These are phyloP conservation scores for Tyria jacobaeae DNA, from an alignment of 2,888 invertebrate genomes.

Conservation along the genomic window DNA sequence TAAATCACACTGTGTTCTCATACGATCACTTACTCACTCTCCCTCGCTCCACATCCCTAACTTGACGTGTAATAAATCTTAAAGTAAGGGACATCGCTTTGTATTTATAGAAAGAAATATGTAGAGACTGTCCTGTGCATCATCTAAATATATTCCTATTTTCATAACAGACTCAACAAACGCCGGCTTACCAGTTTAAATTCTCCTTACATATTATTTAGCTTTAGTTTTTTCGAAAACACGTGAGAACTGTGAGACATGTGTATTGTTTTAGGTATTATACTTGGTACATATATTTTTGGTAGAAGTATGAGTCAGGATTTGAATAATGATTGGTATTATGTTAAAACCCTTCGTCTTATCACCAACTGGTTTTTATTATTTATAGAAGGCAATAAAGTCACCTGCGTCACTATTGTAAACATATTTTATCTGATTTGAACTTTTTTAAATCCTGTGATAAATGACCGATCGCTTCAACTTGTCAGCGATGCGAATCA, in stretches of 20 bases:
- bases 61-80: not conserved
- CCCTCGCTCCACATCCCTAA: too few species aligned
- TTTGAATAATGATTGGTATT: too few species aligned
- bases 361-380: not conserved
- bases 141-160: not conserved
- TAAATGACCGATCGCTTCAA: not conserved
- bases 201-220: not conserved
- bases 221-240: too few species aligned
- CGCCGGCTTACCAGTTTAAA: not conserved
- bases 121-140: not conserved
- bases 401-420: not conserved
- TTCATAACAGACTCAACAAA: not conserved
- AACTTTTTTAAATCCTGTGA: not conserved
- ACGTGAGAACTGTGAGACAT: too few species aligned
- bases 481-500: not conserved
- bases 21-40: too few species aligned
- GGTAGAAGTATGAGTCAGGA: too few species aligned
- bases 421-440: not conserved
- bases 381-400: not conserved
- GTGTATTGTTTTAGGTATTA: too few species aligned
- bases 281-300: too few species aligned
- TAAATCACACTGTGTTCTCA: not conserved
- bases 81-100: not conserved
- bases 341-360: too few species aligned
- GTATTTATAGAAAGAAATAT: not conserved